Base-by-base conservation (phyloP, 2,888 invertebrate species). In the Drosophila buzzatii region DNA sequence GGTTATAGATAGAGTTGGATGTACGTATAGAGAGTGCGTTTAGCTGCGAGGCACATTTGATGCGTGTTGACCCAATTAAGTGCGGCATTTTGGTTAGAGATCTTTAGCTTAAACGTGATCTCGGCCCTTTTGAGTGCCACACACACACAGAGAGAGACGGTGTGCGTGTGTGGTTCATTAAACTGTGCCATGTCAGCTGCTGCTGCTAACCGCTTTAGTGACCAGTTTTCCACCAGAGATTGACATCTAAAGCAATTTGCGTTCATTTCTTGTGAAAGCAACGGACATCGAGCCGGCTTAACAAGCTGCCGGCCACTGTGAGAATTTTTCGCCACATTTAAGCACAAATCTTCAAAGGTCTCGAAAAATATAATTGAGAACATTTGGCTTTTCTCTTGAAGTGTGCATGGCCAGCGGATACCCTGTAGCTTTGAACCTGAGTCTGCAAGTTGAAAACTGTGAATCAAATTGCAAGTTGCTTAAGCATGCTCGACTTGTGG, bases 251-350 rank as follows among this genome's bases (percentile, higher is more conserved):
- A 85, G 87, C 82, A 87, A 87, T 85, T 84, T 84, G 87, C 76
- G 77, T 66, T 73, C 61, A 73, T 82, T 88, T 88, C 89, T 80
- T 69, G 84, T 65, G 85, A 85, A 85, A 85, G 89, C 86, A 86
- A 82, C 84, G 85, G 83, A 77, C 71, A 20, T 66, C 62, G 62
- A 76, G 27, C 67, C 6, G 49, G 49, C 49, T 53, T 18, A 39
- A 67, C 61, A 65, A 57, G 51, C 23, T 5, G 49, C 31, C 16
- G 49, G 16, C 12, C 20, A 66, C 81, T 82, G 83, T 83, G 88
- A 81, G 88, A 85, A 85, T 83, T 70, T 55, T 70, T 55, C 79
- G 72, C 88, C 88, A 85, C 83, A 27, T 83, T 87, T 76, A 83
- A 83, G 83, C 66, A 63, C 58, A 65, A 65, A 76, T 76, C 73